Conservation (phyloP, 2,797 vertebrate genomes). For the Spizella passerina region DNA sequence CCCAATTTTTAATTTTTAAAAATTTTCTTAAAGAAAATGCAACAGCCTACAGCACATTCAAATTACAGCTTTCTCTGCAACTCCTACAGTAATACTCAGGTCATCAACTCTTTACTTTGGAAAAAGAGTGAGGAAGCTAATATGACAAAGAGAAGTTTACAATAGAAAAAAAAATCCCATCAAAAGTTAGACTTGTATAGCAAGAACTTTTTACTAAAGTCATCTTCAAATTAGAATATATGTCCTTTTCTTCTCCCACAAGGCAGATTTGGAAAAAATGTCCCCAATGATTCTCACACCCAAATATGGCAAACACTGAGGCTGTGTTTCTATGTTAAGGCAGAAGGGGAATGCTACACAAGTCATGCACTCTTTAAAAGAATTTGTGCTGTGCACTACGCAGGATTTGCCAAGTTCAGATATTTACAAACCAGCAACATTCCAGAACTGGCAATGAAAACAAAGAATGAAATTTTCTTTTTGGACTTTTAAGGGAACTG, state of each 20-base stretch:
- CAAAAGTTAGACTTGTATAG: background rate
- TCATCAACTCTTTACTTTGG: background rate
- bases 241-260: background rate
- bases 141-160: background rate
- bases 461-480: background rate
- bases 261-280: background rate
- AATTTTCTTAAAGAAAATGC: background rate
- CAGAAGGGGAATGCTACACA: background rate
- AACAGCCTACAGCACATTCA: background rate
- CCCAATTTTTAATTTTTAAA: fast-evolving
- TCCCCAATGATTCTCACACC: background rate
- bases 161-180: background rate
- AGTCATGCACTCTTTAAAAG: background rate
- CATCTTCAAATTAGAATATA: background rate
- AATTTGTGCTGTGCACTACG: background rate
- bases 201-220: background rate
- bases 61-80: background rate
- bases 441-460: background rate
- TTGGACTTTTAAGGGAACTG: fast-evolving
- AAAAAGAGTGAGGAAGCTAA: background rate
- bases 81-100: background rate
- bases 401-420: background rate
- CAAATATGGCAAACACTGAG: conserved; percentile 57
- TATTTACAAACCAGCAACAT: background rate
- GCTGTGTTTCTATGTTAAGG: background rate